Base-by-base conservation (phyloP, 2,888 invertebrate species). In the Dichetophora obliterata region DNA sequence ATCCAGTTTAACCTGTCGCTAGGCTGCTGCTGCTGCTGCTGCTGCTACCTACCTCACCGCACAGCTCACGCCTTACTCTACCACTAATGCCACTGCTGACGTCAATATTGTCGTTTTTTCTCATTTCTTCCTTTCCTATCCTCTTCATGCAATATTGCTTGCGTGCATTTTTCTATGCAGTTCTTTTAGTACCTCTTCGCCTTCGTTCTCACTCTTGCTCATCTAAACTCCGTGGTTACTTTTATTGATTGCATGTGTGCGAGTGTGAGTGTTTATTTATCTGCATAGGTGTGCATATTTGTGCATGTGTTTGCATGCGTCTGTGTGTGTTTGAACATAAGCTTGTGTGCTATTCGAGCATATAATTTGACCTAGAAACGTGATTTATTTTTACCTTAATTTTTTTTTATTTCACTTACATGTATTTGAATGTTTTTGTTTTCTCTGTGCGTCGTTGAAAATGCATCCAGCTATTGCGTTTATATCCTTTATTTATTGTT, bases 281-380 rank as follows among this genome's bases (percentile, higher is more conserved):
- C 14, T 34, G 27, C 19, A 16, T 43, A 43, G 24, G 48, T 27
- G 24, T 50, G 11, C 79, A 79, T 79, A 81, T 68, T 79, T 77
- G 24, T 80, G 79, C 79, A 81, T 72, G 79, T 66, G 66, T 71
- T n/a, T 80, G 79, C 79, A 81, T 72, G 79, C 59, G 66, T 71
- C 14, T 70, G n/a, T 16, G 70, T 66, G 22, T 50, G 71, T 77
- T 75, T 72, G 50, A 5, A 54, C 48, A 24, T 74, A 4, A 50
- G 22, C 66, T 37, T 68, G 59, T 71, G 66, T 78, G 69, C 52
- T 82, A 83, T 78, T 84, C 80, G 82, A 83, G 84, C 84, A 80
- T 81, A 80, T 81, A 82, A 82, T 84, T 85, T 86, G 86, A 85
- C 85, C 86, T 76, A 86, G 82, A 86, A 76, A 77, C 84, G 81